Percentiles rank a stretch among this genome's conserved stretches.
phyloP scores from a whole-genome alignment of 2,113 vertebrate species.

The Smithornis capensis region DNA sequence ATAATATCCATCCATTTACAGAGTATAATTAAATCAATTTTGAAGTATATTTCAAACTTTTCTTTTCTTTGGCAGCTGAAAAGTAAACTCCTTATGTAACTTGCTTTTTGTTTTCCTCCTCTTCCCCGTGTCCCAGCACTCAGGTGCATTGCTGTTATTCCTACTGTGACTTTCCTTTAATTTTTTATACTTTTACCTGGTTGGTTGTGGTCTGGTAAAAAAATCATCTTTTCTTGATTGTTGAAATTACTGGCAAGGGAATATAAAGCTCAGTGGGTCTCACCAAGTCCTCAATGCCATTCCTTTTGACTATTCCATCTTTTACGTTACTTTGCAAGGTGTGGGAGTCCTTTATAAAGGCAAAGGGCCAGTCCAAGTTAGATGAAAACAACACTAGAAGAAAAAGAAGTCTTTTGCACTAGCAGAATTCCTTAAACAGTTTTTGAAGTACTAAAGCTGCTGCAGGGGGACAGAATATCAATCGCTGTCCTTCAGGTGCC shows the following conservation, averaged over 20 bases:
- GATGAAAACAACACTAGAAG: background rate
- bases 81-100: background rate
- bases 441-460: background rate
- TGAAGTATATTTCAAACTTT: background rate
- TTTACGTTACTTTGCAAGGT: background rate
- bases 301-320: background rate
- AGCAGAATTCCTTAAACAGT: background rate
- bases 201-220: background rate
- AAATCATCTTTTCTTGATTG: background rate
- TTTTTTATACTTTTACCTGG: background rate
- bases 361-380: background rate
- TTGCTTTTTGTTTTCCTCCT: too few relatives aligned
- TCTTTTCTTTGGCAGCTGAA: background rate
- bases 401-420: background rate
- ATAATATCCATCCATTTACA: background rate
- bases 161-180: background rate
- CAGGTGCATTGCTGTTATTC: background rate
- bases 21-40: background rate
- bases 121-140: background rate
- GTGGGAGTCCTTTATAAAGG: background rate
- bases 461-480: accelerated
- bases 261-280: background rate
- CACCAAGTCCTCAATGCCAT: accelerated
- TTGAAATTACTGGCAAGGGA: background rate
- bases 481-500: background rate